Evolutionary conservation across 2,797 vertebrate species (phyloP).

Genomic region (Gobionotothen gibberifrons): DNA sequence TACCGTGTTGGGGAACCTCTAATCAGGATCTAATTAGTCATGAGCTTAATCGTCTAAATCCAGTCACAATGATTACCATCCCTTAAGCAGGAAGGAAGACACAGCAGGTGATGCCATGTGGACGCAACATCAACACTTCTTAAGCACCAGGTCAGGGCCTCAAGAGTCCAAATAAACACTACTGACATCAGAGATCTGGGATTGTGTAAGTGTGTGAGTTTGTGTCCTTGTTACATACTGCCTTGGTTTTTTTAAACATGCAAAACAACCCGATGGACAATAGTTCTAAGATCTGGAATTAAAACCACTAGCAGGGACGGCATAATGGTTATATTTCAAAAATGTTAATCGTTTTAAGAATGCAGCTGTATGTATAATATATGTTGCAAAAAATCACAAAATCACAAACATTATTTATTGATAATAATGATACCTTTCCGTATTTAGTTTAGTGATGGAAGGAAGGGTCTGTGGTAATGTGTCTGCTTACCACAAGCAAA

Average conservation of each 20-base stretch:
- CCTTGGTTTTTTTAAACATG: too few species aligned
- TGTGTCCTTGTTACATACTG: not conserved
- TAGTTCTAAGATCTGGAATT: too few species aligned
- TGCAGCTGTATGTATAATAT: not conserved
- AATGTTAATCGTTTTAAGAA: too few species aligned
- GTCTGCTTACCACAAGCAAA: not conserved
- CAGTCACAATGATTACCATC: conserved; percentile 62
- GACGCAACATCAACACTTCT: conserved; percentile 17
- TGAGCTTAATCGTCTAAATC: conserved; percentile 80
- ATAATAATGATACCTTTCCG: not conserved
- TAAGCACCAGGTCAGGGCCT: conserved; percentile 20
- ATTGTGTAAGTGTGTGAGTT: not conserved
- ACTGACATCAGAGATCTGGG: not conserved
- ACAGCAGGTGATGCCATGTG: conserved; percentile 17
- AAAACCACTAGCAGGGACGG: too few species aligned
- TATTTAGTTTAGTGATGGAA: conserved; percentile 16
- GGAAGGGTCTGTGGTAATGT: conserved; percentile 6
- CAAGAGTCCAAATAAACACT: conserved; percentile 14
- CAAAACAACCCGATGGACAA: too few species aligned
- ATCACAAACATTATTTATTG: too few species aligned
- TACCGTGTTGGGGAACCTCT: conserved; percentile 42
- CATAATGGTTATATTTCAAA: too few species aligned
- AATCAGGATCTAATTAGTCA: conserved; percentile 70
- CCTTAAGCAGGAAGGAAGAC: conserved; percentile 48
- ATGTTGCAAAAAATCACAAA: not conserved